Percentiles rank a stretch among this genome's conserved stretches.
phyloP scores from a whole-genome alignment of 2,888 invertebrate species.

The Bombyx huttoni region DNA sequence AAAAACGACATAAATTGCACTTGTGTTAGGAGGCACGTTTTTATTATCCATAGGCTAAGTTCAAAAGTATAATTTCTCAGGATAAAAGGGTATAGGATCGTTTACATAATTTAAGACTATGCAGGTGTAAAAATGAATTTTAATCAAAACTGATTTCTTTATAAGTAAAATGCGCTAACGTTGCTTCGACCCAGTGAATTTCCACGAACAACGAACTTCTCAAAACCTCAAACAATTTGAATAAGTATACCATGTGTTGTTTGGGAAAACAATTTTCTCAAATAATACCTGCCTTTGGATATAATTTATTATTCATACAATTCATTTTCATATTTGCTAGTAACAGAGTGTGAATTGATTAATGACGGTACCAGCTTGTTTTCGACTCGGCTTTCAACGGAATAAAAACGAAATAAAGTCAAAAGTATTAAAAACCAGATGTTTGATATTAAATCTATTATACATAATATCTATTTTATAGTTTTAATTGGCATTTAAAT shows the following conservation, averaged over 20 bases:
- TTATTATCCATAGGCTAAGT: background rate
- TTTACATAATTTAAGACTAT: no score
- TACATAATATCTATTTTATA: no score
- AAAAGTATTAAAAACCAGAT: background rate
- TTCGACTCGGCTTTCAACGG: conserved; percentile 21
- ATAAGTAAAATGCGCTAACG: no score
- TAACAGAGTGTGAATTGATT: conserved; percentile 33
- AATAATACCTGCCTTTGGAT: conserved; percentile 20
- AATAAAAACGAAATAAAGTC: conserved; percentile 2
- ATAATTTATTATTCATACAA: conserved; percentile 36
- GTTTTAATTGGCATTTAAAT: no score
- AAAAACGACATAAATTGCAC: conserved; percentile 29
- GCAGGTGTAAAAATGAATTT: no score
- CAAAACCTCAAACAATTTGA: background rate
- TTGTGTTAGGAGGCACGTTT: conserved; percentile 8
- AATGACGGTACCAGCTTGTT: conserved; percentile 27
- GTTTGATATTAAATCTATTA: no score
- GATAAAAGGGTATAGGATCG: no score
- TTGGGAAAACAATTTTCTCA: conserved; percentile 21
- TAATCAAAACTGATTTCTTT: no score
- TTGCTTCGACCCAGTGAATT: background rate
- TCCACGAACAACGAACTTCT: background rate
- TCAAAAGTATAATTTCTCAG: no score
- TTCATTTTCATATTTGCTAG: conserved; percentile 33
- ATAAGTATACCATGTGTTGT: conserved; percentile 7